These are phyloP conservation scores for Alviniconcha strummeri DNA, from an alignment of 2,888 invertebrate species.

Conservation along the genomic window DNA sequence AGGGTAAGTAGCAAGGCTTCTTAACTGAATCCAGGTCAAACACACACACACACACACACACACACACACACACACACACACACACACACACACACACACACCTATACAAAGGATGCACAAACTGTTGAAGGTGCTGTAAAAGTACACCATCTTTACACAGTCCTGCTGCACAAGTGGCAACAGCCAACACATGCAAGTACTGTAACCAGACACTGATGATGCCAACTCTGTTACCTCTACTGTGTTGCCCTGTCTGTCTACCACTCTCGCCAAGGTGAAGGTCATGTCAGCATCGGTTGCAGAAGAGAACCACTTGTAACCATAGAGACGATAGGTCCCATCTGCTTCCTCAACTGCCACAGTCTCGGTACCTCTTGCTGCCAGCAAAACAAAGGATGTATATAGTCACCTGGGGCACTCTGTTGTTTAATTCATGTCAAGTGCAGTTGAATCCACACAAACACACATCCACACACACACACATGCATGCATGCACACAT, in stretches of 20 bases:
- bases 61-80: no score
- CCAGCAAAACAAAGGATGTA: conserved; percentile 14
- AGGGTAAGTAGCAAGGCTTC: no score
- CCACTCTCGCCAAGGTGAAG: conserved; percentile 76
- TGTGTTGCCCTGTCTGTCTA: conserved; percentile 69
- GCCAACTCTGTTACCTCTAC: conserved; percentile 47
- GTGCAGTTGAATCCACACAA: background rate
- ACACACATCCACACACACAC: background rate
- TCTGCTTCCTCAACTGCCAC: conserved; percentile 72
- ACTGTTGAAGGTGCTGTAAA: no score
- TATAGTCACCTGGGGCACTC: background rate
- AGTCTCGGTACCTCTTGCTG: conserved; percentile 76
- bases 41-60: no score
- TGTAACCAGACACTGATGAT: no score
- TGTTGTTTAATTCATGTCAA: background rate
- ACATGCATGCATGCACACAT: background rate
- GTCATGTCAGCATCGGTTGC: conserved; percentile 78
- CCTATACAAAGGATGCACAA: no score
- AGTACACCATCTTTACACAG: no score
- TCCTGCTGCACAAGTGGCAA: no score
- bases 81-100: no score
- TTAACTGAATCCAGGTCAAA: no score
- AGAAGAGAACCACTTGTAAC: conserved; percentile 79
- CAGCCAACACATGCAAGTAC: no score
- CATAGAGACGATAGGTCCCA: conserved; percentile 74